These are phyloP conservation scores for Phycodurus eques DNA, from an alignment of 2,113 vertebrate genomes.

Conservation along the genomic window DNA sequence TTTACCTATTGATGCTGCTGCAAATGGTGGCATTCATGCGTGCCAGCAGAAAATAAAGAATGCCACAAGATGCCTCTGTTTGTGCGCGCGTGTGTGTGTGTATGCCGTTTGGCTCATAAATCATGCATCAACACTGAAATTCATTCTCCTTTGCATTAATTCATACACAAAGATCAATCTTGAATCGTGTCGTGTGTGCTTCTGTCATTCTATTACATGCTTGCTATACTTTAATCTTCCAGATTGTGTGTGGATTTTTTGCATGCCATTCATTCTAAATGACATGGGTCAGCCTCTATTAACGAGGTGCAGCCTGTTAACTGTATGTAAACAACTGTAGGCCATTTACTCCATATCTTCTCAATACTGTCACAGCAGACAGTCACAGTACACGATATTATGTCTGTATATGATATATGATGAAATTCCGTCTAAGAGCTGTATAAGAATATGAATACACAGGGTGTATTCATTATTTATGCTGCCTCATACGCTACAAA, in stretches of 20 bases:
- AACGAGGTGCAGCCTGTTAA: conserved; percentile 29
- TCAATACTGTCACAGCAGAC: not conserved
- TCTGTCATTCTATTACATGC: conserved; percentile 22
- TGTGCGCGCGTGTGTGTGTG: not conserved
- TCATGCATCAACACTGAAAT: conserved; percentile 34
- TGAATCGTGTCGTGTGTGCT: not conserved
- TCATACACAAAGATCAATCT: conserved; percentile 4
- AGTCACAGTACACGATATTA: not conserved
- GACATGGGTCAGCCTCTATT: conserved; percentile 47
- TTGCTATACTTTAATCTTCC: conserved; percentile 26
- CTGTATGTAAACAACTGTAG: conserved; percentile 19
- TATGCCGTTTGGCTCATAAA: conserved; percentile 32
- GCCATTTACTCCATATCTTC: not conserved
- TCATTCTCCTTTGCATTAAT: conserved; percentile 32
- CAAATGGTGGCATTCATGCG: not conserved
- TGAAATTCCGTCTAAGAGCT: not conserved
- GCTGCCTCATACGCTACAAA: conserved; percentile 7
- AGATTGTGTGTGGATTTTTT: conserved; percentile 16
- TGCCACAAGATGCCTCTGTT: not conserved
- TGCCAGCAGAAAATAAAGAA: conserved; percentile 18
- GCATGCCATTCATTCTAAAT: conserved; percentile 32
- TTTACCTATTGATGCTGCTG: conserved; percentile 4
- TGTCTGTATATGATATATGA: not conserved
- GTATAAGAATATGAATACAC: not conserved
- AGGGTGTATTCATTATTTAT: not conserved